These are phyloP conservation scores for Andrena haemorrhoa DNA, from an alignment of 2,888 invertebrate genomes.

Conservation along the genomic window DNA sequence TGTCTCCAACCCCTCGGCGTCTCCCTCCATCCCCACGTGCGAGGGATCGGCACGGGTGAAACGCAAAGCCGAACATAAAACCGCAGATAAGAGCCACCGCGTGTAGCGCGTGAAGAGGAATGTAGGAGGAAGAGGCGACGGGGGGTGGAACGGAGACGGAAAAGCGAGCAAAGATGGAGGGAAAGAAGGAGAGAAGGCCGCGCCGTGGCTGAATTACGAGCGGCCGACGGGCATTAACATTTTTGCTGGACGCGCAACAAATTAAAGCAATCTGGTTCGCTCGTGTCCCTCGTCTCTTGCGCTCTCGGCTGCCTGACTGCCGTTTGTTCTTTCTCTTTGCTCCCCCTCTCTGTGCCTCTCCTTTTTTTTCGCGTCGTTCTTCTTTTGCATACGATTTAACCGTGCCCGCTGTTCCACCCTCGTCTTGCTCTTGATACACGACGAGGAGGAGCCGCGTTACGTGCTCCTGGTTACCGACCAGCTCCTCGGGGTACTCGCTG, in stretches of 20 bases:
- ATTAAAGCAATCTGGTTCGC: constrained; percentile 82
- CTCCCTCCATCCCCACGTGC: constrained; percentile 36
- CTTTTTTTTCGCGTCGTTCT: constrained; percentile 34
- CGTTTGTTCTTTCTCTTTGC: constrained; percentile 55
- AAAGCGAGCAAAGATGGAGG: constrained; percentile 49
- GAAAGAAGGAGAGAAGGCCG: constrained; percentile 55
- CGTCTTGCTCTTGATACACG: constrained; percentile 60
- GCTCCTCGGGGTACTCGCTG: not conserved
- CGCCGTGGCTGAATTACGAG: constrained; percentile 80
- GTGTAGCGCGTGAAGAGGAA: constrained; percentile 65
- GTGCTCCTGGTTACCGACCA: constrained; percentile 39
- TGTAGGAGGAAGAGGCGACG: constrained; percentile 38
- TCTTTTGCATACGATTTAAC: constrained; percentile 66
- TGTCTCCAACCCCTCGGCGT: not conserved
- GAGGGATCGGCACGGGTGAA: constrained; percentile 68
- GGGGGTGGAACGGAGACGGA: constrained; percentile 43
- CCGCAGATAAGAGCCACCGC: constrained; percentile 81
- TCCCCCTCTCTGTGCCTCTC: constrained; percentile 1
- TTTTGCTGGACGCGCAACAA: constrained; percentile 81
- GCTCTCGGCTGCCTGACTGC: constrained; percentile 56
- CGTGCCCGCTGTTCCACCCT: constrained; percentile 63
- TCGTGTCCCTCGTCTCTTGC: constrained; percentile 70
- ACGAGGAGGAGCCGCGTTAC: constrained; percentile 53
- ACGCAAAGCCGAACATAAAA: constrained; percentile 83
- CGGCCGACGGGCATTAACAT: constrained; percentile 81